Evolutionary conservation across 2,113 vertebrate genomes (phyloP).

Genomic region (Cercocebus atys): DNA sequence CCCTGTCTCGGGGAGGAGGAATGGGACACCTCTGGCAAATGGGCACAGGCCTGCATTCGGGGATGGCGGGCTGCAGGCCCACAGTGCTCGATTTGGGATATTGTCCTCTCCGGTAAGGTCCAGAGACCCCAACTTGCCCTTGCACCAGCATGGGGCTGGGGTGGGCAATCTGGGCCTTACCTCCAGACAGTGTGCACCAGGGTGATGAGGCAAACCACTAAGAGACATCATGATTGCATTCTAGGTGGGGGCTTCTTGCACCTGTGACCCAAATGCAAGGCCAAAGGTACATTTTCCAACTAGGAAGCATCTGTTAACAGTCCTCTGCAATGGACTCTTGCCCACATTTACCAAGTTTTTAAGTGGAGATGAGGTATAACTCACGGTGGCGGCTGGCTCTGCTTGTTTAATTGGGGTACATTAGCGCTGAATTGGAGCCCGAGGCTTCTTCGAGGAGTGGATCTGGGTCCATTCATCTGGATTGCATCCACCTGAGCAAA

Average conservation of each 20-base stretch:
- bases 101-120: neutral
- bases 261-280: neutral
- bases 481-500: slow-evolving; percentile 37
- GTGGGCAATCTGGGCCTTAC: neutral
- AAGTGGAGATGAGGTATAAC: slow-evolving; percentile 62
- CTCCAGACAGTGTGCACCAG: neutral
- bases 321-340: slow-evolving; percentile 45
- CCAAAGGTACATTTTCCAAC: slow-evolving; percentile 51
- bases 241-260: neutral
- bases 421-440: neutral
- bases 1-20: neutral
- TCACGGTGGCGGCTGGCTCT: neutral
- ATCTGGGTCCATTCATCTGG: neutral
- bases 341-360: slow-evolving; percentile 18
- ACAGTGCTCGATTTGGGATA: neutral
- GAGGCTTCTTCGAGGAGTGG: neutral
- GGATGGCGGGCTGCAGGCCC: neutral
- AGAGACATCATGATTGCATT: neutral
- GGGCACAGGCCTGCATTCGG: neutral
- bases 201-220: neutral
- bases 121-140: neutral
- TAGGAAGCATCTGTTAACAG: neutral
- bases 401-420: slow-evolving; percentile 18
- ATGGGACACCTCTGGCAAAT: neutral
- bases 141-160: neutral